Percentiles rank a stretch among this genome's conserved stretches.
Evolutionary conservation across 2,888 invertebrate genomes (phyloP).

Genomic region (Hipparchia sbordonii): DNA sequence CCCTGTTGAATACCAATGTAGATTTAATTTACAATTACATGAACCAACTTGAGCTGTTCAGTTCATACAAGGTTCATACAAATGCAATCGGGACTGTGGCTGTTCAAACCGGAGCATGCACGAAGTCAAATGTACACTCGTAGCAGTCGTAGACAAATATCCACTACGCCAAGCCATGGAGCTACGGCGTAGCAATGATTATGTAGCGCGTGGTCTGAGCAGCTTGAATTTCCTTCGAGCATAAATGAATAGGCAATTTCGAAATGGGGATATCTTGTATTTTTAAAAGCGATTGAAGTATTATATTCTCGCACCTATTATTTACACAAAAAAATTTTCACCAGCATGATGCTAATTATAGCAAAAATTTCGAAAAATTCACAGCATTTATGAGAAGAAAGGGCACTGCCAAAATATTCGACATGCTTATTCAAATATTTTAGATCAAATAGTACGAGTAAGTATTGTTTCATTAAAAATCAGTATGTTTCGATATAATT

Average conservation of each 20-base stretch:
- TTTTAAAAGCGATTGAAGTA: no score
- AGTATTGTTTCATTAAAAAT: no score
- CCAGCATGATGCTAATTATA: no score
- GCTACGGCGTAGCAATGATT: conserved; percentile 36
- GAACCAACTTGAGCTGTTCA: conserved; percentile 13
- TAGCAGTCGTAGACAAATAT: conserved; percentile 45
- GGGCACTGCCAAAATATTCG: no score
- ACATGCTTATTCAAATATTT: neutral
- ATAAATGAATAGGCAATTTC: neutral
- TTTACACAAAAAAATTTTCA: no score
- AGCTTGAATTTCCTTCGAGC: conserved; percentile 11
- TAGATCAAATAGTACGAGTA: neutral
- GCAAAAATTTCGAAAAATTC: no score
- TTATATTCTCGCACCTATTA: no score
- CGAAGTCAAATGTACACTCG: conserved; percentile 41
- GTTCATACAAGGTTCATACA: conserved; percentile 18
- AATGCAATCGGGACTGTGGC: conserved; percentile 20
- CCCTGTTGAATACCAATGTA: neutral
- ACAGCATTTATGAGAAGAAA: no score
- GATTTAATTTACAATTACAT: conserved; percentile 24
- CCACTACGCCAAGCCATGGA: conserved; percentile 37
- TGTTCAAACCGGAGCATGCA: conserved; percentile 34
- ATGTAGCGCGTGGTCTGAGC: conserved; percentile 14
- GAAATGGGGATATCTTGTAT: no score
- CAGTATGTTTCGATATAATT: no score